Base-by-base conservation (phyloP, 1,140 invertebrate species). In the Rhopalosiphum maidis region DNA sequence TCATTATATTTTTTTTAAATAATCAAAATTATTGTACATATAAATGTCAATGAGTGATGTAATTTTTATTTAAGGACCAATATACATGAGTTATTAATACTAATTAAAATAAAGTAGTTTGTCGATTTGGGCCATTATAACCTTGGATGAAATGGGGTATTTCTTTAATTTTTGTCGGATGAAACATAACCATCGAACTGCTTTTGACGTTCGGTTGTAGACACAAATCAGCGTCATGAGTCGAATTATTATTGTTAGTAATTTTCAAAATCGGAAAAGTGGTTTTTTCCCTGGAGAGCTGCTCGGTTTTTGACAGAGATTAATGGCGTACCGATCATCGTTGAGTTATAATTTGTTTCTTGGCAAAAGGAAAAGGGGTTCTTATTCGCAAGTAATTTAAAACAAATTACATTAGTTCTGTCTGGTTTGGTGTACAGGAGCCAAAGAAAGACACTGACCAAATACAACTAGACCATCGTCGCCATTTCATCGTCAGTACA, bases 401-500 rank as follows among this genome's bases (percentile, higher is more conserved):
- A 93, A 93, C 82, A 93, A 93, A 93, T 93, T 93, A 93, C 91
- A 93, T 93, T 93, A 93, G 68, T 93, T 54, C 82, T 83, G 91
- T 93, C 82, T 83, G 91, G 91, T 86, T 93, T 85, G 77, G 82
- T 41, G 48, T 68, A 25, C 21, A 43, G 48, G 91, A 86, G 91
- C 91, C 82, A 93, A 93, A 93, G 46, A 85, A 92, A 93, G 51
- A 86, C 82, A 93, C 46, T 92, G 91, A 92, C 77, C 91, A 83
- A 92, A 46, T 92, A 77, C 11, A 92, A 83, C 60, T 22, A 92
- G 91, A 92, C 68, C 68, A 82, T 85, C 68, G 68, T 82, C 90
- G 90, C 90, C 90, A 91, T 90, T 25, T 90, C 18, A 91, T 91
- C n/a, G 41, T 51, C 51, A 22, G n/a, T 86, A 51, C 82, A 86